Percentiles rank a stretch among this genome's conserved stretches.
Evolutionary conservation across 2,888 invertebrate genomes (phyloP).

Genomic region (Troglohyphantes excavatus): DNA sequence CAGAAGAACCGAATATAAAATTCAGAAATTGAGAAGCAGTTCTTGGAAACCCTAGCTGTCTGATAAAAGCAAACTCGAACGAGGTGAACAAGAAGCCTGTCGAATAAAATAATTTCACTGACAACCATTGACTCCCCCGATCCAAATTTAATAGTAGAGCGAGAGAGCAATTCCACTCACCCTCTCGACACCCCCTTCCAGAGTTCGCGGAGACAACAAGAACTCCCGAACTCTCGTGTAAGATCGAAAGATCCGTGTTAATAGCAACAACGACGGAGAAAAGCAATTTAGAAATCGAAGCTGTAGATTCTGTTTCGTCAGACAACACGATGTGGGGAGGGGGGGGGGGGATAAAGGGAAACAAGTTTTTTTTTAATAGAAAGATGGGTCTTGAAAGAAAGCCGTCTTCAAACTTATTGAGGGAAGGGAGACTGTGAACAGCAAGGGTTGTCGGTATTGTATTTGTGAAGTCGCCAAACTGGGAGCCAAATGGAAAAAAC

Average conservation of each 20-base stretch:
- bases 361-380: not conserved
- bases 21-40: too few relatives aligned
- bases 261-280: not conserved
- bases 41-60: too few relatives aligned
- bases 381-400: not conserved
- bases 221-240: conserved; percentile 12
- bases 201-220: not conserved
- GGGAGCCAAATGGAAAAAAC: too few relatives aligned
- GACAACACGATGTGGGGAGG: not conserved
- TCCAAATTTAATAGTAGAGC: conserved; percentile 2
- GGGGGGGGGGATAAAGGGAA: not conserved
- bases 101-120: not conserved
- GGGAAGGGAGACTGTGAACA: not conserved
- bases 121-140: not conserved
- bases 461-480: too few relatives aligned
- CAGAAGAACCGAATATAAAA: too few relatives aligned
- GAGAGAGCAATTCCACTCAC: not conserved
- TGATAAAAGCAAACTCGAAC: too few relatives aligned
- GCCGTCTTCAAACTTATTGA: not conserved
- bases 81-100: too few relatives aligned
- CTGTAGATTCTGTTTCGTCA: conserved; percentile 29
- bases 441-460: too few relatives aligned
- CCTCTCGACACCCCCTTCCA: not conserved
- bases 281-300: conserved; percentile 65
- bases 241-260: conserved; percentile 5